Percentiles rank a stretch among this genome's conserved stretches.
Evolutionary conservation across 53 echinoderm and acorn worm genomes (phyloP).

Genomic region (Temnopleurus reevesii): DNA sequence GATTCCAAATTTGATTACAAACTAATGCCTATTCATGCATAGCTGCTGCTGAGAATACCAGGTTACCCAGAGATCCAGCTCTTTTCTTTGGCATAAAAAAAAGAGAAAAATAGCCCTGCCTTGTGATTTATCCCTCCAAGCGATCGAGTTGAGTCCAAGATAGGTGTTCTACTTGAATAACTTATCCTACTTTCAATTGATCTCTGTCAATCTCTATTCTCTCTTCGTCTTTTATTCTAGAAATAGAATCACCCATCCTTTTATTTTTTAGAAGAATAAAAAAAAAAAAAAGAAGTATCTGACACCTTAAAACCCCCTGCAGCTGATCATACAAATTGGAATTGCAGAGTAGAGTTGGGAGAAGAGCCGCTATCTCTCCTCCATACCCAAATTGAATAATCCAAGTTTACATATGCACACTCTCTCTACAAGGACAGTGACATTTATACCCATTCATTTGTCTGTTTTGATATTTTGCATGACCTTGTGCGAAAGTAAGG

Average conservation of each 20-base stretch:
- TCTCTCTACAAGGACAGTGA: background rate
- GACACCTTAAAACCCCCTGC: constrained; percentile 15
- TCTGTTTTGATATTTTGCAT: background rate
- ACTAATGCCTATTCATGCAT: constrained; percentile 40
- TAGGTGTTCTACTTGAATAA: constrained; percentile 47
- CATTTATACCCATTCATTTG: background rate
- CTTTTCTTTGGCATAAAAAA: background rate
- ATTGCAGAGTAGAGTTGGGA: background rate
- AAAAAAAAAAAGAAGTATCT: background rate
- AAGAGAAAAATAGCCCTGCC: background rate
- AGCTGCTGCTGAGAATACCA: background rate
- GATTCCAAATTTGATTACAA: constrained; percentile 60
- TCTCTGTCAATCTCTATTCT: background rate
- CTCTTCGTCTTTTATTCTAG: background rate
- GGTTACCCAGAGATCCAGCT: background rate
- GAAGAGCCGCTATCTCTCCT: background rate
- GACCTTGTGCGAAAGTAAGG: background rate
- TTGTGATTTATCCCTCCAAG: background rate
- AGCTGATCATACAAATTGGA: constrained; percentile 56
- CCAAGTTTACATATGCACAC: background rate
- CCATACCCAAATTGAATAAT: background rate
- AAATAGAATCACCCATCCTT: background rate
- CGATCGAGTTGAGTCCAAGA: constrained; percentile 3
- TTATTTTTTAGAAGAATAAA: background rate
- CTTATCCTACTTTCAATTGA: constrained; percentile 52